Base-by-base conservation (phyloP, 2,797 vertebrate species). In the Telmatherina bonti region DNA sequence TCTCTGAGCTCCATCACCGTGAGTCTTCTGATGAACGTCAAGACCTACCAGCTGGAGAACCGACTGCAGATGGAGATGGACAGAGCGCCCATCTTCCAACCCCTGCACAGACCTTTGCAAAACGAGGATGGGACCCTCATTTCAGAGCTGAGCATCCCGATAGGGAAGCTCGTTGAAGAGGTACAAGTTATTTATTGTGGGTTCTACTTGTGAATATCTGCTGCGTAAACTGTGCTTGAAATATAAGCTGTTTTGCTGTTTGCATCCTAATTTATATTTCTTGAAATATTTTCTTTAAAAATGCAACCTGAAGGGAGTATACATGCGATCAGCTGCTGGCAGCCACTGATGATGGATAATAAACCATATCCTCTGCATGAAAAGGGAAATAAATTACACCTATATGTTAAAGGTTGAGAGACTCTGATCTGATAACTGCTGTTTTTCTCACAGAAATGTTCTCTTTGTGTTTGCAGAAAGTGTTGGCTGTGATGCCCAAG, bases 21-120 rank as follows among this genome's bases (percentile, higher is more conserved):
- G 87, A 96, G 96, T 83, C 92, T 97, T 38, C 89, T 97, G 73
- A 94, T 96, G 93, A 94, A 94, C 83, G 85, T 95, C 80, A 96
- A 92, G 92, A 95, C 95, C 57, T 89, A 88, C 51, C 93, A 94
- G 85, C 93, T 97, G 91, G 96, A 96, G 92, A 93, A 85, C 83
- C 90, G 95, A 36, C 90, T 98, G 86, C 91, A 93, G 74, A 93
- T 95, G 86, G 95, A 97, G 93, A 67, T 91, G 75, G 92, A 93
- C 79, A 92, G 91, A 67, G 86, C 74, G 1, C 78, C 84, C 10
- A 2, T 82, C 65, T 65, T 91, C 61, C 87, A 85, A 29, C 85
- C 85, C 58, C 70, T 58, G 27, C 89, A 84, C 47, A 65, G 57
- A 11, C 84, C 79, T 69, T 91, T 94, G 77, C 82, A 94, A 18